phyloP scores from a whole-genome alignment of 2,888 invertebrate genomes.

The Hirtodrosophila cameraria region DNA sequence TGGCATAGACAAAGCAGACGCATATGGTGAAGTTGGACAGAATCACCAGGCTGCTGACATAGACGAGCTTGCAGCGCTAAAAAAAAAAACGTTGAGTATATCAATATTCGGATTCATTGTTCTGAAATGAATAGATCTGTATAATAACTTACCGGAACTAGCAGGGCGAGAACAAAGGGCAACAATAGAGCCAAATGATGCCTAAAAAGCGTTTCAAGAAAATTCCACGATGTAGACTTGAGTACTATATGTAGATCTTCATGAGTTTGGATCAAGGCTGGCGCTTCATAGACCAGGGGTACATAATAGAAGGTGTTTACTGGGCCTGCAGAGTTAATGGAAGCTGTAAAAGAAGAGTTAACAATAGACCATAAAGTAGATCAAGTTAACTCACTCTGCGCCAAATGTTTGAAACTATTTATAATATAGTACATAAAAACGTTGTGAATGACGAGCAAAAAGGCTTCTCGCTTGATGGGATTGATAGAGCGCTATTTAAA shows the following conservation, averaged over 20 bases:
- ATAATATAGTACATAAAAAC: slow-evolving; percentile 46
- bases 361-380: too few relatives aligned
- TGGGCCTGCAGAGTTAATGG: slow-evolving; percentile 39
- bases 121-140: too few relatives aligned
- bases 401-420: slow-evolving; percentile 58
- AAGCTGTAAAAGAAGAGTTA: slow-evolving; percentile 32
- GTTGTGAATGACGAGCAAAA: slow-evolving; percentile 49
- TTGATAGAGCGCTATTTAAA: slow-evolving; percentile 32
- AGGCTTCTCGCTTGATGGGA: slow-evolving; percentile 44
- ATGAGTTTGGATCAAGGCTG: background rate
- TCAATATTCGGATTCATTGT: background rate
- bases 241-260: slow-evolving; percentile 43
- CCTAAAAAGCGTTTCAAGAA: slow-evolving; percentile 52
- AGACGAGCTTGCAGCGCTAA: slow-evolving; percentile 54
- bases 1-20: slow-evolving; percentile 46
- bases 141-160: slow-evolving; percentile 54
- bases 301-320: slow-evolving; percentile 58
- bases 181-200: slow-evolving; percentile 55
- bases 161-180: slow-evolving; percentile 46
- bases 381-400: slow-evolving; percentile 37
- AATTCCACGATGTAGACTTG: slow-evolving; percentile 39
- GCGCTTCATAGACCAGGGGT: slow-evolving; percentile 48
- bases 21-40: slow-evolving; percentile 48
- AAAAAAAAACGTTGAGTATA: background rate
- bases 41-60: slow-evolving; percentile 51